phyloP scores from a whole-genome alignment of 2,113 vertebrate genomes.

The Oryzias celebensis region DNA sequence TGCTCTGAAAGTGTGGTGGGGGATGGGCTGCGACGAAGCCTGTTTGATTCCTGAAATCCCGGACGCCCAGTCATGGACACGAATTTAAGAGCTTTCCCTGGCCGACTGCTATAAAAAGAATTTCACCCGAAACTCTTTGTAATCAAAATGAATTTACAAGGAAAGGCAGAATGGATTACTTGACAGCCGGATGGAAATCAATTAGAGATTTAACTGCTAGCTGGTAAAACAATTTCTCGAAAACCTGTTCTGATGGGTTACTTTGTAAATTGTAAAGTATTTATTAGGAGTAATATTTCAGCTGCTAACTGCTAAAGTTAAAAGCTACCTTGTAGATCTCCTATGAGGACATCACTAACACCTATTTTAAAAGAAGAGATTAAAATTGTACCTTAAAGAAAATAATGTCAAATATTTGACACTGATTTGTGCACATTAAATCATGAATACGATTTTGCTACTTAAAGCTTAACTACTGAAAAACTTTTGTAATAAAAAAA shows the following conservation, averaged over 20 bases:
- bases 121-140: slow-evolving; percentile 46
- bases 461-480: too few species aligned
- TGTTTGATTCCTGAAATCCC: slow-evolving; percentile 70
- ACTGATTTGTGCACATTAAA: too few species aligned
- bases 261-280: not conserved
- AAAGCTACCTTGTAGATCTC: too few species aligned
- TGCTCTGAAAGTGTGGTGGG: slow-evolving; percentile 68
- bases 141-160: slow-evolving; percentile 41
- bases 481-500: too few species aligned
- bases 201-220: slow-evolving; percentile 19
- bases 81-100: slow-evolving; percentile 42
- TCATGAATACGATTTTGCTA: too few species aligned
- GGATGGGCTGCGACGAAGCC: slow-evolving; percentile 63
- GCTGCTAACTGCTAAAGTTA: too few species aligned
- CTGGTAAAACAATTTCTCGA: slow-evolving; percentile 37
- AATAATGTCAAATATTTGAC: too few species aligned
- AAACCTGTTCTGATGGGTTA: not conserved
- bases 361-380: too few species aligned
- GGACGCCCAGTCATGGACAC: slow-evolving; percentile 56
- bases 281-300: too few species aligned
- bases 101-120: slow-evolving; percentile 36
- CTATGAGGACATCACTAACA: too few species aligned
- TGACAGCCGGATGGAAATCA: slow-evolving; percentile 27
- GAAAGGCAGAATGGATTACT: slow-evolving; percentile 27
- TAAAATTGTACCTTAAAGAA: too few species aligned